Evolutionary conservation across 2,888 invertebrate genomes (phyloP).

Genomic region (Macaria liturata): DNA sequence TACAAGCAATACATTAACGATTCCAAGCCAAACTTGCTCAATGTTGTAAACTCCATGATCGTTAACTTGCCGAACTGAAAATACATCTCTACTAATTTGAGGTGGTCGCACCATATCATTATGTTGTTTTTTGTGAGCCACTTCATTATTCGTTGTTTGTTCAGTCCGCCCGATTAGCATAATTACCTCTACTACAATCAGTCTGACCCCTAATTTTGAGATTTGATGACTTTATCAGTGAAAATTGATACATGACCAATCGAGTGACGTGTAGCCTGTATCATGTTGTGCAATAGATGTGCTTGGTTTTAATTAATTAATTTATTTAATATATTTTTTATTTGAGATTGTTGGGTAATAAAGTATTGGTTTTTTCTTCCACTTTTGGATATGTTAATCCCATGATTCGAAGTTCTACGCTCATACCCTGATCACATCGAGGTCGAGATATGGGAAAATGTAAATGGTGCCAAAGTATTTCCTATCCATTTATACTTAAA

Average conservation of each 20-base stretch:
- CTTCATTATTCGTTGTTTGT: constrained; percentile 62
- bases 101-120: constrained; percentile 59
- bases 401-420: not conserved
- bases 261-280: constrained; percentile 25
- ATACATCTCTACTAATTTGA: constrained; percentile 30
- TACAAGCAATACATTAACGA: no score
- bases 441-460: no score
- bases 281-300: constrained; percentile 11
- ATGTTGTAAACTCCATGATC: no score
- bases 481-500: no score
- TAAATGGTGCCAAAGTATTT: no score
- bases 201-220: constrained; percentile 37
- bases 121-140: constrained; percentile 51
- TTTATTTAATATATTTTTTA: no score
- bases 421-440: no score
- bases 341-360: not conserved
- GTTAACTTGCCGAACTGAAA: constrained; percentile 4
- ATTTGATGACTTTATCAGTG: constrained; percentile 52
- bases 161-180: constrained; percentile 49
- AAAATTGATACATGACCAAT: constrained; percentile 42
- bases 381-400: constrained; percentile 13
- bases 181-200: constrained; percentile 42
- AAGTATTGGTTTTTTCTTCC: constrained; percentile 6
- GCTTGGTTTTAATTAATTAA: not conserved
- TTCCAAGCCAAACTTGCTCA: no score